These are phyloP conservation scores for Echinarachnius parma DNA, from an alignment of 53 echinoderm and acorn worm genomes.

Conservation along the genomic window DNA sequence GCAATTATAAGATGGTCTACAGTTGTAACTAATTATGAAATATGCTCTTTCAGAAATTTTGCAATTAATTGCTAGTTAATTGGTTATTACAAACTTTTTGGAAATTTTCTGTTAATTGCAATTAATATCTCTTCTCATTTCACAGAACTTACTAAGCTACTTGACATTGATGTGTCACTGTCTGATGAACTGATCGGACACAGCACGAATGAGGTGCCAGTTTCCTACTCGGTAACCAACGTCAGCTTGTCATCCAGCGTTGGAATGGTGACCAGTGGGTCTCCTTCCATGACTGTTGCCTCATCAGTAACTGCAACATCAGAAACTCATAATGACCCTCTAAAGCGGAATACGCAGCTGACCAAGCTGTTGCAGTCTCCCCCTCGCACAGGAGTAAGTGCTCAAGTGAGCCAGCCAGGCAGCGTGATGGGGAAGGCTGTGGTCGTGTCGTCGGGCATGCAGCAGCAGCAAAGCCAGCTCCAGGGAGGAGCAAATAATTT, in stretches of 20 bases:
- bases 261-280: slow-evolving; percentile 57
- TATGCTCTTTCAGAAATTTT: no score
- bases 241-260: slow-evolving; percentile 22
- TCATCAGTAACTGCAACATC: slow-evolving; percentile 49
- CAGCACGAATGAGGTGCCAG: slow-evolving; percentile 48
- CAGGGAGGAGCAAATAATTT: slow-evolving; percentile 46
- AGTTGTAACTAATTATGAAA: no score
- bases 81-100: no score
- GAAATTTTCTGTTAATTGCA: no score
- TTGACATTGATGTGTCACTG: slow-evolving; percentile 71
- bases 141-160: slow-evolving; percentile 73
- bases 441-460: slow-evolving; percentile 41
- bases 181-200: slow-evolving; percentile 69
- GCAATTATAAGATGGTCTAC: no score
- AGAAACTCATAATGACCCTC: slow-evolving; percentile 62
- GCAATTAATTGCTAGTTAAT: no score
- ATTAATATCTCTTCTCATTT: slow-evolving; percentile 14
- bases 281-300: slow-evolving; percentile 51
- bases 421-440: slow-evolving; percentile 61
- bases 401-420: slow-evolving; percentile 46
- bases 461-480: slow-evolving; percentile 58
- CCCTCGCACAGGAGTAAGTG: slow-evolving; percentile 65
- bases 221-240: slow-evolving; percentile 37
- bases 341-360: slow-evolving; percentile 92
- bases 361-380: slow-evolving; percentile 87